These are phyloP conservation scores for Strigops habroptila DNA, from an alignment of 2,113 vertebrate genomes.

Conservation along the genomic window DNA sequence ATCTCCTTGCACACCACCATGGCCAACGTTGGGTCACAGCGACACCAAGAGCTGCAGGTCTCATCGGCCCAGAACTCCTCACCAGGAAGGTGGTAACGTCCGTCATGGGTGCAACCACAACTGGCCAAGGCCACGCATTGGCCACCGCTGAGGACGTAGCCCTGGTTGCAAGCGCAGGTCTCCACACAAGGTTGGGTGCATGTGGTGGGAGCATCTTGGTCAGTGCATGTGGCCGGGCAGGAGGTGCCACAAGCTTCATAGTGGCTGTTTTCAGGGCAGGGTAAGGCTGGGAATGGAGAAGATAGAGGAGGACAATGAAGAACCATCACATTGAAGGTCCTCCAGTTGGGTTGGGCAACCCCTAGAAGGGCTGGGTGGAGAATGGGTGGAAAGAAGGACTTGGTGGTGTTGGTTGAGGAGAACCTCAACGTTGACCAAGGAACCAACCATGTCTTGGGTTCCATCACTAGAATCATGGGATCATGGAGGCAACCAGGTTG, in stretches of 20 bases:
- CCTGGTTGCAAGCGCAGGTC: conserved; percentile 59
- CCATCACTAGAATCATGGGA: no score
- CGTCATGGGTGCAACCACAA: conserved; percentile 60
- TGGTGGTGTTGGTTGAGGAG: no score
- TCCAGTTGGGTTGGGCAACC: no score
- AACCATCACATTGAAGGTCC: no score
- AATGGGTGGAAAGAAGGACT: no score
- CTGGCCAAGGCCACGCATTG: conserved; percentile 4
- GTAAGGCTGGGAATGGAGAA: background rate
- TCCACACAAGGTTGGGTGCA: conserved; percentile 62
- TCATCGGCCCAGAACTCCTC: conserved; percentile 58
- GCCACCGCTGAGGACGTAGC: conserved; percentile 33
- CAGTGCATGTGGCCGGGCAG: conserved; percentile 60
- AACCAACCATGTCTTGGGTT: no score
- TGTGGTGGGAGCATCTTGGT: background rate
- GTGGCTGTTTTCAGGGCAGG: conserved; percentile 72
- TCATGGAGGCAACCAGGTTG: no score
- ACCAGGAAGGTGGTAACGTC: background rate
- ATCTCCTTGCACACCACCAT: conserved; percentile 62
- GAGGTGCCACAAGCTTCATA: conserved; percentile 68
- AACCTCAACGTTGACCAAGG: no score
- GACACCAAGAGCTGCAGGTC: conserved; percentile 25
- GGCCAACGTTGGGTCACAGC: conserved; percentile 12
- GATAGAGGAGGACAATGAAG: background rate
- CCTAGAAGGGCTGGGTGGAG: no score